phyloP scores from a whole-genome alignment of 2,888 invertebrate species.

The Diachrysia chrysitis region DNA sequence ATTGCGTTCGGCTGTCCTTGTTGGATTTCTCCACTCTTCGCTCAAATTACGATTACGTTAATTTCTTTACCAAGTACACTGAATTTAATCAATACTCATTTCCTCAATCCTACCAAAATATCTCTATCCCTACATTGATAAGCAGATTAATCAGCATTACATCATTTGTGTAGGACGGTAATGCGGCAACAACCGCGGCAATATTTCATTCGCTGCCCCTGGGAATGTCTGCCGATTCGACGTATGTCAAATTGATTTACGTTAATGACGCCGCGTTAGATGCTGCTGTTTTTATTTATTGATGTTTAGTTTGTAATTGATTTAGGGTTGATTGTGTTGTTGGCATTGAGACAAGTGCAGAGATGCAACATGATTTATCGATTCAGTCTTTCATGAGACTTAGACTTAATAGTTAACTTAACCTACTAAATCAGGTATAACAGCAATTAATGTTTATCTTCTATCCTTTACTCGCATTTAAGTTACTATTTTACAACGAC shows the following conservation, averaged over 20 bases:
- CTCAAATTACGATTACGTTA: no score
- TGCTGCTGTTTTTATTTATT: constrained; percentile 44
- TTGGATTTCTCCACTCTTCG: no score
- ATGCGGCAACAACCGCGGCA: constrained; percentile 55
- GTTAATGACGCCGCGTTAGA: constrained; percentile 40
- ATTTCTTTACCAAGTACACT: not conserved
- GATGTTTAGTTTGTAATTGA: constrained; percentile 20
- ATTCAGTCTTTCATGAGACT: no score
- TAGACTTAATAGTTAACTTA: no score
- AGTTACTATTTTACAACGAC: no score
- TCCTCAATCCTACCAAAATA: not conserved
- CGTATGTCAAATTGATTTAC: constrained; percentile 60
- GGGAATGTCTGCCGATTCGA: constrained; percentile 61
- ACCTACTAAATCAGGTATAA: no score
- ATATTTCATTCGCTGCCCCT: constrained; percentile 68
- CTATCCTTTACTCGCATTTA: no score
- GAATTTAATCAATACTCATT: not conserved
- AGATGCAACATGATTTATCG: no score
- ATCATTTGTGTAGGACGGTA: constrained; percentile 35
- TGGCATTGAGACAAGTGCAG: no score
- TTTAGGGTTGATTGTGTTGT: constrained; percentile 10
- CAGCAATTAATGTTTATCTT: no score
- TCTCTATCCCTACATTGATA: constrained; percentile 9
- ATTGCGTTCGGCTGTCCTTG: no score
- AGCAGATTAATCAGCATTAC: constrained; percentile 34